A percentile compares a stretch with the other conserved stretches of the same genome.
phyloP scores from a whole-genome alignment of 2,888 invertebrate genomes.

The Trichopria drosophilae region DNA sequence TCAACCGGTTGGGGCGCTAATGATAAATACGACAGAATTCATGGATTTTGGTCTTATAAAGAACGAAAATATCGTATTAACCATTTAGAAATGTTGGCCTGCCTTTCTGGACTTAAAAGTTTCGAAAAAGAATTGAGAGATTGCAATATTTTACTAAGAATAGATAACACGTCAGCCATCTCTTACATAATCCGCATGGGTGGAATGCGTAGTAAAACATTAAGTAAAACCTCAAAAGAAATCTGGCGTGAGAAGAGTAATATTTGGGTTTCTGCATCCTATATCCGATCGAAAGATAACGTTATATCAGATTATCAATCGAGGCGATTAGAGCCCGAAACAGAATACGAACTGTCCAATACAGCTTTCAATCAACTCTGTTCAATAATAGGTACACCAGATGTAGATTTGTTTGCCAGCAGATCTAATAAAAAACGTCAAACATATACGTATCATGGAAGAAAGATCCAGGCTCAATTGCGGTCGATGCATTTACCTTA shows the following conservation, averaged over 20 bases:
- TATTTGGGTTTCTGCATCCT: slow-evolving; percentile 35
- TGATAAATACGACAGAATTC: not conserved
- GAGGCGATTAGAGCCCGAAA: slow-evolving; percentile 29
- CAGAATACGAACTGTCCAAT: slow-evolving; percentile 27
- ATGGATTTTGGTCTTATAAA: slow-evolving; percentile 5
- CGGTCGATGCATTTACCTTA: slow-evolving; percentile 30
- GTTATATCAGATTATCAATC: slow-evolving; percentile 38
- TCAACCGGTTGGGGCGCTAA: not conserved
- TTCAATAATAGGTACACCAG: slow-evolving; percentile 12
- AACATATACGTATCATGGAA: slow-evolving; percentile 20
- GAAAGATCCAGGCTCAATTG: slow-evolving; percentile 11
- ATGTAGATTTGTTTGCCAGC: slow-evolving; percentile 30
- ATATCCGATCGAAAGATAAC: slow-evolving; percentile 34
- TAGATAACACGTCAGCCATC: slow-evolving; percentile 37
- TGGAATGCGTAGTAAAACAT: slow-evolving; percentile 28
- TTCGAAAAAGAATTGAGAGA: slow-evolving; percentile 13
- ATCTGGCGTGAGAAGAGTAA: slow-evolving; percentile 33
- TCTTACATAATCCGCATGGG: slow-evolving; percentile 37
- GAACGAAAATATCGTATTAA: slow-evolving; percentile 1
- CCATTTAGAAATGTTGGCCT: slow-evolving; percentile 2
- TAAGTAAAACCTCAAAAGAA: slow-evolving; percentile 25
- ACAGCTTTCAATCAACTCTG: slow-evolving; percentile 15
- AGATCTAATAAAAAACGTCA: slow-evolving; percentile 26
- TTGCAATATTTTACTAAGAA: slow-evolving; percentile 31
- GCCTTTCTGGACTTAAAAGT: slow-evolving; percentile 1